phyloP scores from a whole-genome alignment of 2,888 invertebrate genomes.

The Zootermopsis nevadensis region DNA sequence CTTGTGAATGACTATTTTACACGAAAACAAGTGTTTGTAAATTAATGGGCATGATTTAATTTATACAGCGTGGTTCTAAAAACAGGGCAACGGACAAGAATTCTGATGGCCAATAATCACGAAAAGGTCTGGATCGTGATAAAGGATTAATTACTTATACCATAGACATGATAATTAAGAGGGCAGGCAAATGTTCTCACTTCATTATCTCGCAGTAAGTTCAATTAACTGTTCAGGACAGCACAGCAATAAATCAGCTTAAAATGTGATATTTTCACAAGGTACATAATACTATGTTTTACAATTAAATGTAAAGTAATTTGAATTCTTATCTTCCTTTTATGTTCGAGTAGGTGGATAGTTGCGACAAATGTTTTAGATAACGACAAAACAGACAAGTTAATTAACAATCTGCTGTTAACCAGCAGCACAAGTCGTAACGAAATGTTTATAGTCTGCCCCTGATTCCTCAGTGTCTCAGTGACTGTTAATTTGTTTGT shows the following conservation, averaged over 20 bases:
- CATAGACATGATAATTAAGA: neutral
- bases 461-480: no score
- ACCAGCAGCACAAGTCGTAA: no score
- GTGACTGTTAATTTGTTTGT: no score
- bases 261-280: neutral
- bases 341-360: neutral
- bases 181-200: neutral
- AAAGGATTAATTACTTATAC: neutral
- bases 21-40: no score
- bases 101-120: neutral
- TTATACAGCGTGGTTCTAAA: no score
- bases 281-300: neutral
- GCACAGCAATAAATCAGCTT: neutral
- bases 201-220: neutral
- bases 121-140: neutral
- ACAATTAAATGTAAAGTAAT: neutral
- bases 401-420: neutral
- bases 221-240: neutral
- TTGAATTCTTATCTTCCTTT: neutral
- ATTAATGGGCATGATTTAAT: no score
- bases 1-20: no score
- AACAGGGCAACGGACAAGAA: neutral
- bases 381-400: neutral
- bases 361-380: neutral
- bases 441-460: no score